Conservation (phyloP, 2,113 vertebrate species). For the Ctenomys sociabilis region DNA sequence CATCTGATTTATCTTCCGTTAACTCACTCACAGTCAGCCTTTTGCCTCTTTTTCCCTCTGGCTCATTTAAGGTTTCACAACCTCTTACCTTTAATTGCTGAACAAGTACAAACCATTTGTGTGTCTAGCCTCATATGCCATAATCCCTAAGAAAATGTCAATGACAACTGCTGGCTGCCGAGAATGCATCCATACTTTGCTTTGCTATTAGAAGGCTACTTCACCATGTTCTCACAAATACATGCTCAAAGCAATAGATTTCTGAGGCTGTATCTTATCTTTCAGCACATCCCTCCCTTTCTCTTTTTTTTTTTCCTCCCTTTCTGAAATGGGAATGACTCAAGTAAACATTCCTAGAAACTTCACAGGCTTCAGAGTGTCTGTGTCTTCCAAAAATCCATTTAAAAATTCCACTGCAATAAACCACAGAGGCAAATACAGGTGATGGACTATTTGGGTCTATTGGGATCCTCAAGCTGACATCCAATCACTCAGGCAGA, state of each 20-base stretch:
- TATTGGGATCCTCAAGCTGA: neutral
- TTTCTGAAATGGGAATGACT: neutral
- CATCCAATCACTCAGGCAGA: slow-evolving; percentile 21
- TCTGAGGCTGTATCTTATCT: neutral
- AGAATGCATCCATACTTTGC: neutral
- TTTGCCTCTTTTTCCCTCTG: slow-evolving; percentile 54
- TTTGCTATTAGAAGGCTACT: slow-evolving; percentile 36
- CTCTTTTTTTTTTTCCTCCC: no score
- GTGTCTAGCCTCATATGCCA: slow-evolving; percentile 55
- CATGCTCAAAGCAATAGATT: neutral
- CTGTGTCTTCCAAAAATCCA: neutral
- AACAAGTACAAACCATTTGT: slow-evolving; percentile 64
- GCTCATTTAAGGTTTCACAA: slow-evolving; percentile 77
- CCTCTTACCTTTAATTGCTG: slow-evolving; percentile 71
- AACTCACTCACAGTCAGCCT: slow-evolving; percentile 73
- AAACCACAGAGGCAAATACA: neutral
- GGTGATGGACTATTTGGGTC: neutral
- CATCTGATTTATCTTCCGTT: slow-evolving; percentile 80
- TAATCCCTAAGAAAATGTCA: slow-evolving; percentile 41
- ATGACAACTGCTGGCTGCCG: neutral
- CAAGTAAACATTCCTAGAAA: neutral
- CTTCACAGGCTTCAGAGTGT: neutral
- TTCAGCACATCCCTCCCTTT: neutral
- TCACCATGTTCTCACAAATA: slow-evolving; percentile 25
- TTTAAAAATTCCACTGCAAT: slow-evolving; percentile 18